Conservation (phyloP, 2,113 vertebrate species). For the Datnioides undecimradiatus region DNA sequence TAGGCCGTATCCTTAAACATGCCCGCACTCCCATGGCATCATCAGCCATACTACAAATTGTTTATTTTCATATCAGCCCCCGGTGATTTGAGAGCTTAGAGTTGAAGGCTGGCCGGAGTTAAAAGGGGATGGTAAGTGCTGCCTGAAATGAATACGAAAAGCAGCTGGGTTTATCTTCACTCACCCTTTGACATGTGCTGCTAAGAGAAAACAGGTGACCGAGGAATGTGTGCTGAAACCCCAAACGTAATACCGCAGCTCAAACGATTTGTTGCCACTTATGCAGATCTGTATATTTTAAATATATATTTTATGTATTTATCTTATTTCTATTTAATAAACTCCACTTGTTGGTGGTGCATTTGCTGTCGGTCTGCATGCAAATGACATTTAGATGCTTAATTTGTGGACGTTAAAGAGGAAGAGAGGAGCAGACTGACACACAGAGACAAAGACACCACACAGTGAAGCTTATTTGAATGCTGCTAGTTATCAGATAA, state of each 20-base stretch:
- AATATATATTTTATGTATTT: constrained; percentile 12
- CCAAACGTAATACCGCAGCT: constrained; percentile 59
- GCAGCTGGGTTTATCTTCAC: constrained; percentile 81
- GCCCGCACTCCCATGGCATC: constrained; percentile 35
- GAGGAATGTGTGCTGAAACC: constrained; percentile 72
- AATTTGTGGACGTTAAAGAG: neutral
- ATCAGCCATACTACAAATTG: constrained; percentile 51
- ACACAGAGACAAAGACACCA: neutral
- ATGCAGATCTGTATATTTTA: constrained; percentile 32
- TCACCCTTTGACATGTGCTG: constrained; percentile 73
- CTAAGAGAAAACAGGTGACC: constrained; percentile 82
- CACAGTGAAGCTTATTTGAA: constrained; percentile 22
- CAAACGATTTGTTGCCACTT: constrained; percentile 62
- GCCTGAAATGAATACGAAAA: constrained; percentile 77
- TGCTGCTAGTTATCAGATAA: constrained; percentile 7
- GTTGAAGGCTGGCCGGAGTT: constrained; percentile 66
- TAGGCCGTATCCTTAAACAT: constrained; percentile 28
- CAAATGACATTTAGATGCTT: neutral
- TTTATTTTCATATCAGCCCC: constrained; percentile 62
- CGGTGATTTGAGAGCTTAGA: constrained; percentile 69
- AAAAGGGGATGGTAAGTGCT: constrained; percentile 73
- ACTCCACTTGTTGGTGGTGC: neutral
- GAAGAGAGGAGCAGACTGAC: neutral
- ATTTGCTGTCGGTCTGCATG: neutral
- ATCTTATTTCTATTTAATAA: neutral